These are phyloP conservation scores for Brachylomia viminalis DNA, from an alignment of 2,888 invertebrate species.

Conservation along the genomic window DNA sequence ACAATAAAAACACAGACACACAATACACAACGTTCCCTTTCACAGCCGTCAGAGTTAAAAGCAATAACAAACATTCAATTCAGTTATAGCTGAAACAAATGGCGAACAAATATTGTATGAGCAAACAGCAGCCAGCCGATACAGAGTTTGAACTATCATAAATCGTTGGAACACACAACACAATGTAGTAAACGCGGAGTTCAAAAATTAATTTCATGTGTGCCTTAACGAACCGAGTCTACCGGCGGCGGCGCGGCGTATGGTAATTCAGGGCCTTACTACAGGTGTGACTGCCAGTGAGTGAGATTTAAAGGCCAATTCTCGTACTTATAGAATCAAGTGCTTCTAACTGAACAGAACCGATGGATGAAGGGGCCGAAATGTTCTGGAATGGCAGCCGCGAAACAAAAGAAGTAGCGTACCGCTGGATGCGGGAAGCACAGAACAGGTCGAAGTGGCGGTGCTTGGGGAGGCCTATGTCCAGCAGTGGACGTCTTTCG, in stretches of 20 bases:
- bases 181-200: constrained; percentile 24
- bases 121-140: constrained; percentile 24
- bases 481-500: no score
- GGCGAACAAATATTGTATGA: constrained; percentile 38
- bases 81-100: constrained; percentile 33
- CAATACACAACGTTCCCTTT: constrained; percentile 9
- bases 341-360: background rate
- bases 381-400: background rate
- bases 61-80: constrained; percentile 25
- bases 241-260: no score
- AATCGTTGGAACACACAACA: constrained; percentile 46
- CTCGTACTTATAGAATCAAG: background rate
- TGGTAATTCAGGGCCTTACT: constrained; percentile 50
- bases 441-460: no score
- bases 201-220: constrained; percentile 66
- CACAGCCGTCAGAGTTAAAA: constrained; percentile 13
- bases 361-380: background rate
- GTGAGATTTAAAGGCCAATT: background rate
- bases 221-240: constrained; percentile 45
- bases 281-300: background rate
- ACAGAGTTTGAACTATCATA: constrained; percentile 53
- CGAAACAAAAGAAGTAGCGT: background rate
- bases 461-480: no score
- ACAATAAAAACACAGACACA: background rate
- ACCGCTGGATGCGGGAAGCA: background rate